Evolutionary conservation across 2,888 invertebrate species (phyloP), one percentile per base, ranked within the genome.

Genomic region (Conomelus anceps): DNA sequence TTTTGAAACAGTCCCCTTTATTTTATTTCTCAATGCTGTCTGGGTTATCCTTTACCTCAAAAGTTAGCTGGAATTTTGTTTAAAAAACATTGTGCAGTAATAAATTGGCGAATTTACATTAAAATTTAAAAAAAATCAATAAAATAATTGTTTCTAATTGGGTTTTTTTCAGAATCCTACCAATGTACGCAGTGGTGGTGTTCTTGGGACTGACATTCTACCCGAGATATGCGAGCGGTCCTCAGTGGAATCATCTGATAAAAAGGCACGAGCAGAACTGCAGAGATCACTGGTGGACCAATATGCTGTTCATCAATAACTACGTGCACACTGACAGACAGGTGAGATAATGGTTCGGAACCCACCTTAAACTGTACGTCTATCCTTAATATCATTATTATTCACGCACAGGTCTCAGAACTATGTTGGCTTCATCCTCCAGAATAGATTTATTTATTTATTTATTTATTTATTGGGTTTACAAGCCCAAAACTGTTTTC

Each of bases 241-340:
- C 89, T 20, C 63, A 88, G 41, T 89, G 89, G 89, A 88, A 88
- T 11, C 23, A 23, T 29, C 86, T 88, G 20, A 84, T 63, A 22
- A 20, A 22, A 20, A 26, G 89, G 6, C 89, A 89, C 86, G 86
- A 89, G 23, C 88, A 85, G 3, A 23, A 88, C 26, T 89, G 89
- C 63, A 22, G 88, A 20, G 63, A 41, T n/a, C 26, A 89, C 34
- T 88, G 89, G 88, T 89, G 89, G 89, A 89, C 89, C 17, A 89
- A 89, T 63, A 22, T 88, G 41, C 23, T 89, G 0, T 89, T 84
- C 22, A 63, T 89, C 41, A 89, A 89, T 26, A 89, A 89, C 86
- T 89, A 89, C 20, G 23, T 89, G 20, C 22, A 89, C 22, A 88
- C 88, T 24, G 89, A 89, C 26, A 85, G 88, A 13, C 89, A 89